Evolutionary conservation across 2,888 invertebrate genomes (phyloP).

Genomic region (Lochmaea capreae): DNA sequence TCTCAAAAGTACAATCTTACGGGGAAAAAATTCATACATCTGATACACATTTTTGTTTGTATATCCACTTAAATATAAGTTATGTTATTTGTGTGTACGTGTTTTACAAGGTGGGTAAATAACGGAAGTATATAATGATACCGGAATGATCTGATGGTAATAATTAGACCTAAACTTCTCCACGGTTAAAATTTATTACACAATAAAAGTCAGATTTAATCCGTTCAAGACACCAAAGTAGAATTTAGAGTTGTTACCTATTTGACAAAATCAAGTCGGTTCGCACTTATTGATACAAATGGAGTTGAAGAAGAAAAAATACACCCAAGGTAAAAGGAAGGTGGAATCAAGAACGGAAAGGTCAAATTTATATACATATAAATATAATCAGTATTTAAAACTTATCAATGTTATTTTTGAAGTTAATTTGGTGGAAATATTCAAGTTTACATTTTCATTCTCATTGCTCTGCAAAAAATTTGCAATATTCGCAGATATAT

Average conservation of each 20-base stretch:
- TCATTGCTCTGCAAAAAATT: slow-evolving; percentile 15
- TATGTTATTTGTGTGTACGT: too few relatives aligned
- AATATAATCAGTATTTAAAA: too few relatives aligned
- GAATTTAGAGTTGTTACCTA: slow-evolving; percentile 14
- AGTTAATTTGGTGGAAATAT: slow-evolving; percentile 13
- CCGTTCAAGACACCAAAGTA: neutral
- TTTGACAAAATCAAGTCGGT: slow-evolving; percentile 8
- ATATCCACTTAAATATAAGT: too few relatives aligned
- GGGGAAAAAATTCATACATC: too few relatives aligned
- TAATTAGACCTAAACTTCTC: slow-evolving; percentile 3
- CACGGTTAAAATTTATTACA: slow-evolving; percentile 8
- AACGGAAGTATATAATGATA: neutral
- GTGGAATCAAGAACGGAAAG: neutral
- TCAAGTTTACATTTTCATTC: slow-evolving; percentile 10
- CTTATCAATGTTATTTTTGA: slow-evolving; percentile 7
- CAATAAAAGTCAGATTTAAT: slow-evolving; percentile 20
- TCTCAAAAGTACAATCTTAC: too few relatives aligned
- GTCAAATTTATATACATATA: too few relatives aligned
- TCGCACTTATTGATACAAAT: slow-evolving; percentile 8
- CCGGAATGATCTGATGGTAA: neutral
- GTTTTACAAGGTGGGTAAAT: neutral
- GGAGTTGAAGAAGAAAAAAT: neutral
- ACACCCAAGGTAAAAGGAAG: too few relatives aligned
- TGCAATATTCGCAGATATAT: slow-evolving; percentile 22
- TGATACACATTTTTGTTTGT: too few relatives aligned